phyloP scores from a whole-genome alignment of 1,140 invertebrate genomes.

The Rhopalosiphum padi region DNA sequence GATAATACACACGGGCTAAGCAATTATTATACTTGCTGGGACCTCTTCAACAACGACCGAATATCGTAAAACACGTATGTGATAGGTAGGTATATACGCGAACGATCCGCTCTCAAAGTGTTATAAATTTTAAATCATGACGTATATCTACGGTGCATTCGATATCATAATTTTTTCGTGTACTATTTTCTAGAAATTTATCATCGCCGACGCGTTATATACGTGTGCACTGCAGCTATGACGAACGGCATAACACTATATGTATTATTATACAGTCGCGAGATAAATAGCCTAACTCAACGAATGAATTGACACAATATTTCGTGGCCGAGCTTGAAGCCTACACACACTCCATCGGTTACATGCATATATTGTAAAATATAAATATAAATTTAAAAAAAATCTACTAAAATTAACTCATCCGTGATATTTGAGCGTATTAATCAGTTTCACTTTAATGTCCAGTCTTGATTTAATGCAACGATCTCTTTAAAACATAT shows the following conservation, averaged over 20 bases:
- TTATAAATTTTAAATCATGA: neutral
- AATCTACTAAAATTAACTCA: conserved; percentile 33
- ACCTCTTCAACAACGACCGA: neutral
- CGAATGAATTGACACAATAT: conserved; percentile 22
- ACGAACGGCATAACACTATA: neutral
- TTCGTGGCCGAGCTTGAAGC: neutral
- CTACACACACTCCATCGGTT: neutral
- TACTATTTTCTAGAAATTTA: neutral
- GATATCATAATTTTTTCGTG: neutral
- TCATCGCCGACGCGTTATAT: neutral
- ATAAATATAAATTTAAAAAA: neutral
- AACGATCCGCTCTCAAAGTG: neutral
- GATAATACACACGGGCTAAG: neutral
- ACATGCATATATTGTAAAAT: neutral
- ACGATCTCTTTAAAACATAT: conserved; percentile 5
- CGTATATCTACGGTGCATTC: neutral
- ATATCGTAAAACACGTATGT: too few relatives aligned
- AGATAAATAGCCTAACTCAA: conserved; percentile 4
- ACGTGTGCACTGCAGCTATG: neutral
- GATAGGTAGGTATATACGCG: too few relatives aligned
- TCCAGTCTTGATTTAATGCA: conserved; percentile 38
- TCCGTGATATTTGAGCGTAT: conserved; percentile 3
- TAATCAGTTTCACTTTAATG: conserved; percentile 30
- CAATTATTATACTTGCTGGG: neutral
- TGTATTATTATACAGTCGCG: neutral